These are phyloP conservation scores for Encarsia formosa DNA, from an alignment of 2,888 invertebrate species.

Conservation along the genomic window DNA sequence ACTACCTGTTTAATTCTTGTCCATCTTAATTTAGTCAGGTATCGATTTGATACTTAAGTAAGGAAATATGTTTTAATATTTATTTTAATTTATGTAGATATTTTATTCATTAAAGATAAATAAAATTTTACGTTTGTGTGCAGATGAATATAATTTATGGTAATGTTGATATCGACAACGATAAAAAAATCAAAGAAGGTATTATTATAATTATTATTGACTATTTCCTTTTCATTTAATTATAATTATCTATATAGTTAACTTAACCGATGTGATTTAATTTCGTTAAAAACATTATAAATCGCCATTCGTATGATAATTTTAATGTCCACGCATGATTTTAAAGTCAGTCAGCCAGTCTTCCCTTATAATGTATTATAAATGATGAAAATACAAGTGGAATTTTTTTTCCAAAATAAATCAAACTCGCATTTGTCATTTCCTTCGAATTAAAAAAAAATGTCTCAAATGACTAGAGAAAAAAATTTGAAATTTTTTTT, in stretches of 20 bases:
- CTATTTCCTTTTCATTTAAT: constrained; percentile 11
- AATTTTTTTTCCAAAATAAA: constrained; percentile 24
- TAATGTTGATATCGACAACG: constrained; percentile 11
- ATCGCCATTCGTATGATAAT: constrained; percentile 11
- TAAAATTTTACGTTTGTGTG: constrained; percentile 14
- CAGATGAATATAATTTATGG: constrained; percentile 10
- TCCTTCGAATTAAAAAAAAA: too few species aligned
- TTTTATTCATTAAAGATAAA: constrained; percentile 8
- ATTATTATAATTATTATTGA: constrained; percentile 13
- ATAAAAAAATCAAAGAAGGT: neutral
- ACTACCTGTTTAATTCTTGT: too few species aligned
- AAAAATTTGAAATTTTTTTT: too few species aligned
- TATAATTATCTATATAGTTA: constrained; percentile 20
- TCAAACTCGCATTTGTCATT: constrained; percentile 6
- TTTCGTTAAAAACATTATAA: neutral
- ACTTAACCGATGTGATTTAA: constrained; percentile 2
- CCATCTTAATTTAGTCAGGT: too few species aligned
- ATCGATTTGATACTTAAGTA: neutral
- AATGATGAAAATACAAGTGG: constrained; percentile 4
- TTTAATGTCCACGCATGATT: constrained; percentile 5
- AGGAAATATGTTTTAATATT: constrained; percentile 2
- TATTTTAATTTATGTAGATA: constrained; percentile 17
- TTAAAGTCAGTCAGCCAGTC: constrained; percentile 15
- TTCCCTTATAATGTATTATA: constrained; percentile 15
- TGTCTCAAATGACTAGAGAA: too few species aligned